A percentile compares a stretch with the other conserved stretches of the same genome.
Conservation (phyloP, 2,797 vertebrate genomes). For the Lacerta bilineata region DNA sequence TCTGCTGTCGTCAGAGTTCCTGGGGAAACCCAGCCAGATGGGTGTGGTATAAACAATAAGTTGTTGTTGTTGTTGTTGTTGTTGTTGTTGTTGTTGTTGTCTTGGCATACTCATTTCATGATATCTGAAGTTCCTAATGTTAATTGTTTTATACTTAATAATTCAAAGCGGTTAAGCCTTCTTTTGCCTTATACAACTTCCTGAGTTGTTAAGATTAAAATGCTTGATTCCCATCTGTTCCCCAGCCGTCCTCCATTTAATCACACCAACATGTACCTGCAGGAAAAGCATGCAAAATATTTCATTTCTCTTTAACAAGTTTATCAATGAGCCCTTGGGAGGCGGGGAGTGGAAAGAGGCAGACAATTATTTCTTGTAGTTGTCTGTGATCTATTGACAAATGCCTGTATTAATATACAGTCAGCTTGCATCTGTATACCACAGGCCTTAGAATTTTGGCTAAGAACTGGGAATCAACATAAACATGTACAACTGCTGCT, state of each 20-base stretch:
- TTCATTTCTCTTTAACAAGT: conserved; percentile 5
- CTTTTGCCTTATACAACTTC: conserved; percentile 41
- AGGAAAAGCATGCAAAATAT: neutral
- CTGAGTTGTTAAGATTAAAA: conserved; percentile 37
- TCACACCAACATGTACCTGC: rapidly evolving
- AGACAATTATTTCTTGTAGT: neutral
- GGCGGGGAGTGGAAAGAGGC: neutral
- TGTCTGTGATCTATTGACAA: neutral
- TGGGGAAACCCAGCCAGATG: too few species aligned
- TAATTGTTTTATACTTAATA: neutral
- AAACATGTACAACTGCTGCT: neutral
- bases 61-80: too few species aligned
- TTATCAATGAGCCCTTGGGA: neutral
- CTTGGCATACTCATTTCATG: rapidly evolving
- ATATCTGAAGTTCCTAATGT: neutral
- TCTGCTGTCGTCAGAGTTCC: rapidly evolving
- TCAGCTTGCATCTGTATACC: neutral
- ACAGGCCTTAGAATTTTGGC: neutral
- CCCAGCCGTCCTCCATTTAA: neutral
- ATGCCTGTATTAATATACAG: neutral
- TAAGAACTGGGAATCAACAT: neutral
- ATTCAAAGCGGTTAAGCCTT: conserved; percentile 42
- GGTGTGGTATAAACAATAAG: too few species aligned
- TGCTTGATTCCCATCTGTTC: conserved; percentile 23
- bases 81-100: neutral